Base-by-base conservation (phyloP, 2,113 vertebrate species). In the Guaruba guarouba region DNA sequence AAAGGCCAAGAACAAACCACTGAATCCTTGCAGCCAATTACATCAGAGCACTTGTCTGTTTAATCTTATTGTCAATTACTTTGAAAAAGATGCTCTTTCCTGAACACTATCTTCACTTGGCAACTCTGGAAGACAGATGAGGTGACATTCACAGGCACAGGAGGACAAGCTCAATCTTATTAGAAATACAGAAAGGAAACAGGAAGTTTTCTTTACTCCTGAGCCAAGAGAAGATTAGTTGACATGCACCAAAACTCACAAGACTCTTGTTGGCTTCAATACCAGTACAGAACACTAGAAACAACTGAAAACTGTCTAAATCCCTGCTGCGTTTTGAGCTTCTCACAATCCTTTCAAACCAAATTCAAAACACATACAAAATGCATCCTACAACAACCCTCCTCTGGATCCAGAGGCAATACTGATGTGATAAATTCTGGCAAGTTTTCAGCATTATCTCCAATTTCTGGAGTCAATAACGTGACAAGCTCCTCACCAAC, bases 141-240 rank as follows among this genome's bases (percentile, higher is more conserved):
- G 44, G 57, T 5, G 3, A 88, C 73, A 82, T 41, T 64, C 64
- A 77, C 68, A 93, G 63, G 51, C 82, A 84, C 48, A 68, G 83
- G 80, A 76, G 62, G 81, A 87, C 77, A 88, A 84, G n/a, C 62
- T 86, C 85, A 39, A 64, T 46, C 46, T 63, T 67, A 92, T 43
- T 46, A 71, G 83, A 79, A 93, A 83, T 51, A 85, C 17, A 52
- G 64, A 78, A 88, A 96, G 81, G 86, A 84, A 93, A 82, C 2
- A 68, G 71, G 82, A 94, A 95, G 86, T 62, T 93, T 86, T 92
- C 82, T 92, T 92, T 88, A 88, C 69, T 51, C 31, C 44, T 66
- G 13, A 92, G 92, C 69, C 92, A 95, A 84, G 48, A 70, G 62
- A 76, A 94, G 43, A 84, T 20, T 46, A 86, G 73, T 23, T 48